A percentile compares a stretch with the other conserved stretches of the same genome.
These are phyloP conservation scores for Drosophila meridiana DNA, from an alignment of 2,888 invertebrate genomes.

Conservation along the genomic window DNA sequence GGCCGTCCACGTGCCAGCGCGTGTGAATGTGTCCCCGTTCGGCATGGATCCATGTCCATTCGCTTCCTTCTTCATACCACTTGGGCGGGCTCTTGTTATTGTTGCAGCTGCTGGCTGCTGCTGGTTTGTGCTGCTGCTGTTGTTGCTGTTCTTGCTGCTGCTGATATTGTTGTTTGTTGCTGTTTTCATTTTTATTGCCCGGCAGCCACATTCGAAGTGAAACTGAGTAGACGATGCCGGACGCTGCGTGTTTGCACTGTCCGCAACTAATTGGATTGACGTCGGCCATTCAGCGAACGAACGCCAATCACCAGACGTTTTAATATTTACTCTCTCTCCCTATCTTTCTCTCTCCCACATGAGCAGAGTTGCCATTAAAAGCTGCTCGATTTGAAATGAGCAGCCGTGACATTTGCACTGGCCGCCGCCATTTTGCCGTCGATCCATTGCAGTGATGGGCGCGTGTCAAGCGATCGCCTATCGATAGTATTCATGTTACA, in stretches of 20 bases:
- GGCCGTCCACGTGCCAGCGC: constrained; percentile 43
- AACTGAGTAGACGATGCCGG: constrained; percentile 37
- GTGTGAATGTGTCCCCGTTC: constrained; percentile 46
- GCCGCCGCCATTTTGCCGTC: constrained; percentile 21
- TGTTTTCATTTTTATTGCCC: constrained; percentile 68
- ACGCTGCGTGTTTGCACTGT: constrained; percentile 64
- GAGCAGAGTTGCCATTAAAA: constrained; percentile 25
- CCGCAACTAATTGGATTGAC: constrained; percentile 73
- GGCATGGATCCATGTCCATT: constrained; percentile 21
- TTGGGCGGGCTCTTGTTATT: constrained; percentile 12
- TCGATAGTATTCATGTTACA: not conserved
- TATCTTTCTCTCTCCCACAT: not conserved
- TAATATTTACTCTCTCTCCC: constrained; percentile 26
- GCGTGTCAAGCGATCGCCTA: not conserved
- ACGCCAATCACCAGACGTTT: constrained; percentile 36
- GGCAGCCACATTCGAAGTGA: constrained; percentile 48
- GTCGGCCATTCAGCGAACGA: constrained; percentile 39
- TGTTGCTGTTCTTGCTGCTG: not conserved
- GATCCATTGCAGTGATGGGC: constrained; percentile 21
- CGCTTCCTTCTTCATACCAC: constrained; percentile 4
- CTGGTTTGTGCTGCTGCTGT: not conserved
- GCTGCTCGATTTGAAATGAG: constrained; percentile 12
- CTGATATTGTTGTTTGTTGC: constrained; percentile 33
- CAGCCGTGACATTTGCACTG: not conserved
- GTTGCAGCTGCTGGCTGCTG: constrained; percentile 13